Evolutionary conservation across 2,888 invertebrate genomes (phyloP).

Genomic region (Lithophane semibrunnea): DNA sequence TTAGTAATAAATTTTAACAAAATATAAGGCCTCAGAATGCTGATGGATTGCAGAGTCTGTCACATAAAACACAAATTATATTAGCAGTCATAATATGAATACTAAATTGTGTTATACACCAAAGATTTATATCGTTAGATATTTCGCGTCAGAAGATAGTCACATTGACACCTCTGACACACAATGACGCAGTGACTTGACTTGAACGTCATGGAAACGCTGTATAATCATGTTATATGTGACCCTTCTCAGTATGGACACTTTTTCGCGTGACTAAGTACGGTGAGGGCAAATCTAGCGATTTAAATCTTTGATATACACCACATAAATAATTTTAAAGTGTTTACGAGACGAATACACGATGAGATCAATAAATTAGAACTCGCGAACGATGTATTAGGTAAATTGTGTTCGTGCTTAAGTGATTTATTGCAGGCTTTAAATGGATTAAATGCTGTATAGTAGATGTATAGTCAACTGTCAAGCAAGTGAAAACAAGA

Average conservation of each 20-base stretch:
- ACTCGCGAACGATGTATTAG: background rate
- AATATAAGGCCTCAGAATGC: slow-evolving; percentile 10
- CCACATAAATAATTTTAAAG: slow-evolving; percentile 15
- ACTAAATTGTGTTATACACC: slow-evolving; percentile 4
- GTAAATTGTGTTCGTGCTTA: slow-evolving; percentile 4
- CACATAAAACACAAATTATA: slow-evolving; percentile 20
- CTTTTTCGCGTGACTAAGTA: too few relatives aligned
- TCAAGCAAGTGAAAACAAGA: background rate
- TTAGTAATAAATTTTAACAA: slow-evolving; percentile 18
- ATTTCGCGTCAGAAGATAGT: background rate
- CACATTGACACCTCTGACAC: background rate
- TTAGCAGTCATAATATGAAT: slow-evolving; percentile 23
- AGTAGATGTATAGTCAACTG: background rate
- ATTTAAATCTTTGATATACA: background rate
- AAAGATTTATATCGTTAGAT: background rate
- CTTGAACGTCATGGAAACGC: background rate
- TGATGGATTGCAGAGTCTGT: slow-evolving; percentile 32
- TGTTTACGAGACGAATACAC: slow-evolving; percentile 13
- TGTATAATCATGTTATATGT: background rate
- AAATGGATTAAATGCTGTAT: background rate
- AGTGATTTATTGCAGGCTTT: slow-evolving; percentile 11
- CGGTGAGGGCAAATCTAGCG: too few relatives aligned
- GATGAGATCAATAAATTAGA: slow-evolving; percentile 23
- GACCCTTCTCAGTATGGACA: background rate
- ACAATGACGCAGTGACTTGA: background rate